Conservation (phyloP, 1,140 invertebrate genomes). For the Nasonia vitripennis region DNA sequence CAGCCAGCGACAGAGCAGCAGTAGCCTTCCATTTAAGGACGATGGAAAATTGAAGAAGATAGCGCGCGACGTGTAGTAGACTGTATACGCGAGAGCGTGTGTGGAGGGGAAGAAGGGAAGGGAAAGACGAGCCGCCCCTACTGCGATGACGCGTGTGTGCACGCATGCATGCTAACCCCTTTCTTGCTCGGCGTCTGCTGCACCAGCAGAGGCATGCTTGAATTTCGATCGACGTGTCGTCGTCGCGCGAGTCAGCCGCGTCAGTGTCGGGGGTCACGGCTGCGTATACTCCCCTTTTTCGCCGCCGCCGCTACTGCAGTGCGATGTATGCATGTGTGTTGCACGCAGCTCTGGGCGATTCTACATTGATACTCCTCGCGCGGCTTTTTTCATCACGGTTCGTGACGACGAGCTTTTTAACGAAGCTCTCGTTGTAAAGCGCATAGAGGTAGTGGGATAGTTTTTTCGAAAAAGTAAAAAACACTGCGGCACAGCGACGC, state of each 20-base stretch:
- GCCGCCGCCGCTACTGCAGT: background rate
- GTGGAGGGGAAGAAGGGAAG: background rate
- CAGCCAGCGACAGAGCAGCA: background rate
- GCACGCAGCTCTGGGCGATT: background rate
- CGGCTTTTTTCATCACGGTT: background rate
- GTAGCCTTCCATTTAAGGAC: conserved; percentile 8
- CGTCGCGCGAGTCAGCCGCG: background rate
- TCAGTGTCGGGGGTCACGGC: conserved; percentile 7
- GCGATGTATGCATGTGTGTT: background rate
- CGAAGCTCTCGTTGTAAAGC: too few species aligned
- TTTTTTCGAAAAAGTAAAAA: background rate
- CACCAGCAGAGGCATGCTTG: conserved; percentile 14
- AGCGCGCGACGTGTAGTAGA: background rate
- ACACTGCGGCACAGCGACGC: background rate
- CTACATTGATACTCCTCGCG: background rate
- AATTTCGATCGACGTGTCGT: conserved; percentile 39
- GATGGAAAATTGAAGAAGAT: conserved; percentile 45
- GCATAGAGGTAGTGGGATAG: background rate
- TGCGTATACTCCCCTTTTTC: background rate
- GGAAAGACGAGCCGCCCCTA: background rate
- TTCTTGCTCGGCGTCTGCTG: background rate
- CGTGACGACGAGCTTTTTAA: background rate
- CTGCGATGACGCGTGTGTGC: background rate
- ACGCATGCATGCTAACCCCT: conserved; percentile 8
- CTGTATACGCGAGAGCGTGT: background rate